These are phyloP conservation scores for Gallinago paraguaiae DNA, from an alignment of 2,113 vertebrate genomes.

Conservation along the genomic window DNA sequence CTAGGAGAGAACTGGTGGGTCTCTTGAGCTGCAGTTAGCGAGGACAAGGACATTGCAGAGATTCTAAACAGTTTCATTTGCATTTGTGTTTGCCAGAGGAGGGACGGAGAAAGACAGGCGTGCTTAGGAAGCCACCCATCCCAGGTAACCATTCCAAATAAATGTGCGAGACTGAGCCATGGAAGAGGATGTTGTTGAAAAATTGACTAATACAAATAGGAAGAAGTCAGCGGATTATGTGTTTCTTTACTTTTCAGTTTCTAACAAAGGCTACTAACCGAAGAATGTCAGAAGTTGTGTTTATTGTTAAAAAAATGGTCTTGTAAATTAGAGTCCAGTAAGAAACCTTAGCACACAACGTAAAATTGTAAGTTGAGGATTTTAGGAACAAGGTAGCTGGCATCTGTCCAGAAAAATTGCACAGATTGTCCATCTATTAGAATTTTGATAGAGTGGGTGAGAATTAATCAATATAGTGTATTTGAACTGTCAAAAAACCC, in stretches of 20 bases:
- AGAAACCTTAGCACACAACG: background rate
- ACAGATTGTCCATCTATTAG: background rate
- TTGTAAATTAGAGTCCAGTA: background rate
- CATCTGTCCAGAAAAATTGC: background rate
- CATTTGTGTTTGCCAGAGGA: background rate
- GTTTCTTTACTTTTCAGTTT: background rate
- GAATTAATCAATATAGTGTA: background rate
- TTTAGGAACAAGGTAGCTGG: background rate
- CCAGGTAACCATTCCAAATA: background rate
- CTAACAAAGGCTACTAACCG: background rate
- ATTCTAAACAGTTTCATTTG: background rate
- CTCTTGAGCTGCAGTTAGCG: background rate
- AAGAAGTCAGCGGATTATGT: background rate
- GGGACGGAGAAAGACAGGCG: rapidly evolving
- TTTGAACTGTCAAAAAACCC: background rate
- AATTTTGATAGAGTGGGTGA: background rate
- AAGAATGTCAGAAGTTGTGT: background rate
- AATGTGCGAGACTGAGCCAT: background rate
- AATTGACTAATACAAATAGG: background rate
- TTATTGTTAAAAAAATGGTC: background rate
- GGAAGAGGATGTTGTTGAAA: background rate
- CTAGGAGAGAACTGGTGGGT: background rate
- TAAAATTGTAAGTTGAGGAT: background rate
- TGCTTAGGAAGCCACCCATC: background rate
- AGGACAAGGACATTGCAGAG: background rate